Evolutionary conservation across 2,797 vertebrate species (phyloP).

Genomic region (Urosaurus nigricauda): DNA sequence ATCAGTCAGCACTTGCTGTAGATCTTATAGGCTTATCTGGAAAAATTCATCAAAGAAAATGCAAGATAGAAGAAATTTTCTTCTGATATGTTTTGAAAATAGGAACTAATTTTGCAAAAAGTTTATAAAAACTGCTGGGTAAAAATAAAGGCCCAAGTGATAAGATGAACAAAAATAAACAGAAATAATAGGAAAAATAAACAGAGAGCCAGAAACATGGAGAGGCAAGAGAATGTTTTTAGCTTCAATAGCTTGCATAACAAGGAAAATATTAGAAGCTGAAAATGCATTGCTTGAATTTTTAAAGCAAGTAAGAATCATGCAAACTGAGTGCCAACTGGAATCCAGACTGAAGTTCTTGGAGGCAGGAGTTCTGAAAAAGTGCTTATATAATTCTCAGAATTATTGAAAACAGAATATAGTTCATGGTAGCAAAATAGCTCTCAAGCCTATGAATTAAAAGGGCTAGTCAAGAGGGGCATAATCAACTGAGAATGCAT

Average conservation of each 20-base stretch:
- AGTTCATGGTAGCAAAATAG: not conserved
- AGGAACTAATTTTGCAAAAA: not conserved
- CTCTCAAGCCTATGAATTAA: not conserved
- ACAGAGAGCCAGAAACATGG: not conserved
- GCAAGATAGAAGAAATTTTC: not conserved
- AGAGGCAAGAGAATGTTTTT: not conserved
- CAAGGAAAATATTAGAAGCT: not conserved
- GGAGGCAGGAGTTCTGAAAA: not conserved
- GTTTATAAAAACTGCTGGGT: not conserved
- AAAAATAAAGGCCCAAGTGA: not conserved
- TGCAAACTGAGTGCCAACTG: not conserved
- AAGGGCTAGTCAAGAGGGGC: not conserved
- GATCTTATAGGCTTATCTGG: not conserved
- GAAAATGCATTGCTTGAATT: not conserved
- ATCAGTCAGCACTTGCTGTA: not conserved
- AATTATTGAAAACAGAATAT: slow-evolving; percentile 1
- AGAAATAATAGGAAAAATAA: not conserved
- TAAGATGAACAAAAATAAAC: not conserved
- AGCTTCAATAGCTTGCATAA: not conserved
- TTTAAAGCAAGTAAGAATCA: not conserved
- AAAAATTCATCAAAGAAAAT: slow-evolving; percentile 7
- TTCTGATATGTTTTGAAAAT: not conserved
- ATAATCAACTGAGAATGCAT: not conserved
- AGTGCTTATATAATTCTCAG: not conserved
- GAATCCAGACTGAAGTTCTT: not conserved